phyloP scores from a whole-genome alignment of 2,888 invertebrate genomes.

The Argynnis bischoffii region DNA sequence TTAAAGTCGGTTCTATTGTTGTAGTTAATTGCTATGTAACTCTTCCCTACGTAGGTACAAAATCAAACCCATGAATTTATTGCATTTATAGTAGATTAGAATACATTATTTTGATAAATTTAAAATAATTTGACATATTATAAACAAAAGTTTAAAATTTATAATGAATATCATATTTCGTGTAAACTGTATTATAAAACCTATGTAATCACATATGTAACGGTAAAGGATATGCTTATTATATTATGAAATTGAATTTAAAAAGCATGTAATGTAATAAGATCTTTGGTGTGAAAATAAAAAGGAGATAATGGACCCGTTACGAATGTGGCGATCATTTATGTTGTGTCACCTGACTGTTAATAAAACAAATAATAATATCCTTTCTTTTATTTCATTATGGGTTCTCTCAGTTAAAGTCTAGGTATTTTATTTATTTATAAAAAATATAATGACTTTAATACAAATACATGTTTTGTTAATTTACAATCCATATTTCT shows the following conservation, averaged over 20 bases:
- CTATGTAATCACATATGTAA: slow-evolving; percentile 25
- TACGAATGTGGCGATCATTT: slow-evolving; percentile 28
- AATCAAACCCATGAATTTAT: slow-evolving; percentile 11
- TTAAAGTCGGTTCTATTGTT: not conserved
- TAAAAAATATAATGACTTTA: not conserved
- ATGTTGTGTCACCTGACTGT: slow-evolving; percentile 32
- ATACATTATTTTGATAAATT: slow-evolving; percentile 1
- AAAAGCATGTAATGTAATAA: not conserved
- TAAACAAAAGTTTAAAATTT: slow-evolving; percentile 19
- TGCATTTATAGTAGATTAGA: slow-evolving; percentile 8
- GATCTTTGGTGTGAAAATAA: not conserved
- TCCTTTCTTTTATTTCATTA: slow-evolving; percentile 8
- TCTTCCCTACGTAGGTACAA: not conserved
- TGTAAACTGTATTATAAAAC: slow-evolving; percentile 10
- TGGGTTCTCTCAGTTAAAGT: not conserved
- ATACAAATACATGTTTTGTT: too few relatives aligned
- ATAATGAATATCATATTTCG: slow-evolving; percentile 18
- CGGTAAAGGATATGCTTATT: not conserved
- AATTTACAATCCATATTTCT: too few relatives aligned
- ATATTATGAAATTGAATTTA: not conserved
- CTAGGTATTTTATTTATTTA: not conserved
- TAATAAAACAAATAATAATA: slow-evolving; percentile 35
- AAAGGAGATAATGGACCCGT: slow-evolving; percentile 14
- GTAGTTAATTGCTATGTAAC: not conserved
- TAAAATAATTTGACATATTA: slow-evolving; percentile 7